Percentiles rank a stretch among this genome's conserved stretches.
These are phyloP conservation scores for Cataglyphis rosenhaueri DNA, from an alignment of 2,888 invertebrate genomes.

Conservation along the genomic window DNA sequence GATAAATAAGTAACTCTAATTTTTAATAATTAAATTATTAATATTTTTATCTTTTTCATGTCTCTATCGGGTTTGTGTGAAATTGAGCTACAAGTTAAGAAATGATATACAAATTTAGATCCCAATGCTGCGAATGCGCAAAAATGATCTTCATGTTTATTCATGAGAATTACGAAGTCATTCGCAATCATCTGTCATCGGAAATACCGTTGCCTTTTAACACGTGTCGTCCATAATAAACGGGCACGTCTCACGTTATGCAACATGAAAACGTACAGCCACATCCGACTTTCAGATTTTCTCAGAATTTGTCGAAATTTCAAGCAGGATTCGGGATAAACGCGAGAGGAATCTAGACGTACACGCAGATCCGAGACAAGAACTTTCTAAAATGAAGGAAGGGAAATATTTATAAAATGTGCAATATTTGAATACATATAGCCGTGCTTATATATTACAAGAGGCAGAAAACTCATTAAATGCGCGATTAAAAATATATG, in stretches of 20 bases:
- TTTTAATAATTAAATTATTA: neutral
- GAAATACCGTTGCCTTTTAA: conserved; percentile 36
- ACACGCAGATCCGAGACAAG: neutral
- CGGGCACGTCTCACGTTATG: conserved; percentile 30
- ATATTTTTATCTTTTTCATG: neutral
- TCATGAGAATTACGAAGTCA: conserved; percentile 28
- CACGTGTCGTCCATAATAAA: conserved; percentile 28
- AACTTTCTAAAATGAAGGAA: conserved; percentile 26
- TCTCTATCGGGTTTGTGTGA: neutral
- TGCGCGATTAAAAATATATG: neutral
- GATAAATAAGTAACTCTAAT: neutral
- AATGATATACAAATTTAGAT: neutral
- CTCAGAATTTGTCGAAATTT: conserved; percentile 47
- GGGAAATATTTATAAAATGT: neutral
- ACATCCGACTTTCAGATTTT: conserved; percentile 64
- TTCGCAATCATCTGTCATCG: conserved; percentile 15
- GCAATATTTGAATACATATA: neutral
- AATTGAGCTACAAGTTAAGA: neutral
- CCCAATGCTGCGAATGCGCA: neutral
- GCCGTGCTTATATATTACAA: neutral
- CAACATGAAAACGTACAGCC: conserved; percentile 36
- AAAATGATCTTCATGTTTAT: conserved; percentile 20
- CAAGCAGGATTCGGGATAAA: neutral
- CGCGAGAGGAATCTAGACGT: neutral
- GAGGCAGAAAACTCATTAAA: neutral